Base-by-base conservation (phyloP, 2,113 vertebrate species). In the Nannobrachium achirus region DNA sequence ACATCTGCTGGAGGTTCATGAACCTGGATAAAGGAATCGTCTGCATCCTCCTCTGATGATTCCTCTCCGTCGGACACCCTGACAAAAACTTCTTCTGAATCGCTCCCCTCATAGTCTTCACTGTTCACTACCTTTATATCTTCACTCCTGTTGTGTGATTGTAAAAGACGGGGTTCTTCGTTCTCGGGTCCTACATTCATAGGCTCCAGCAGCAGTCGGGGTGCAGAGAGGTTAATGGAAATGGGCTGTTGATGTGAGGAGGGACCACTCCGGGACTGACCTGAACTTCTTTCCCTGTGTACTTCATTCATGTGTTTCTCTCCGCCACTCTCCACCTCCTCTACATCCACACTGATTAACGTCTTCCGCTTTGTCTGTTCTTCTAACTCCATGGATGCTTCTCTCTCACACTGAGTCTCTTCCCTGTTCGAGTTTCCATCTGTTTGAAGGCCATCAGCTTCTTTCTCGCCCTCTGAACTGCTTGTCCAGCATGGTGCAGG, bases 81-180 rank as follows among this genome's bases (percentile, higher is more conserved):
- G 1, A 92, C 75, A 56, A 94, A 94, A 52, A 88, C 90, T 53
- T 91, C 91, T 59, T 96, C 95, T 61, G 96, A 96, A 62, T 94
- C 94, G 15, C 93, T 94, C 18, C 93, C 91, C 58, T 92, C 89
- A 33, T 38, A 66, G 71, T 68, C 62, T 42, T 63, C 63, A 0
- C 56, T 51, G 55, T 88, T 76, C 7, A 52, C 52, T n/a, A 16
- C 33, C 3, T 49, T 48, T 71, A 62, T 64, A 2, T 61, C 10
- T 4, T 60, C 16, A 1, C 38, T 64, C 20, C 25, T 69, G 66
- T 55, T 42, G 49, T 81, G 62, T 5, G 10, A 44, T 13, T 19
- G 16, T 10, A n/a, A 20, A 13, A 66, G 44, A 14, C 2, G 48
- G 1, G 20, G 20, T 25, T 25, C 20, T 25, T 25, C 20, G 20